These are phyloP conservation scores for Leptodirus hochenwartii DNA, from an alignment of 2,888 invertebrate genomes.

Conservation along the genomic window DNA sequence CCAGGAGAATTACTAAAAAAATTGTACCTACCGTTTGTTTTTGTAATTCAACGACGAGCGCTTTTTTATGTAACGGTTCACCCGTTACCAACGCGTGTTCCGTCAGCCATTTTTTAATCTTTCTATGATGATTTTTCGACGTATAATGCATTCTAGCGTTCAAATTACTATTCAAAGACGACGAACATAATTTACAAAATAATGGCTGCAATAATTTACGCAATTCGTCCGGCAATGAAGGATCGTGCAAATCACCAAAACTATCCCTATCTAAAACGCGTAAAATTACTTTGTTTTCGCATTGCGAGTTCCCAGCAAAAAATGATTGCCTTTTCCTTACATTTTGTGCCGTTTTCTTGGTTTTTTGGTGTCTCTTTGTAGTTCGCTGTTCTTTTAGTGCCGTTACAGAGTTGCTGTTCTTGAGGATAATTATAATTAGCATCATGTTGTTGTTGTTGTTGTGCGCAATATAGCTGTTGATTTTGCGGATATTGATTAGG, in stretches of 20 bases:
- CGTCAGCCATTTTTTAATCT: conserved; percentile 29
- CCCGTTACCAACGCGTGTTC: conserved; percentile 25
- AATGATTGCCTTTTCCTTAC: no score
- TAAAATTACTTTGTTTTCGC: no score
- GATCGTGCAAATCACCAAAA: conserved; percentile 20
- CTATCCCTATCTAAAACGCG: conserved; percentile 15
- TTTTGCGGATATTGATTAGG: no score
- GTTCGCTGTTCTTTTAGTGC: no score
- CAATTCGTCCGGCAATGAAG: conserved; percentile 27
- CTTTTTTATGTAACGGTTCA: conserved; percentile 25
- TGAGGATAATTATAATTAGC: no score
- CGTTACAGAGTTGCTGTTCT: no score
- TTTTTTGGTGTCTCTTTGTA: no score
- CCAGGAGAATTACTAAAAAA: no score
- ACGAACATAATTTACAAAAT: conserved; percentile 31
- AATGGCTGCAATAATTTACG: conserved; percentile 30
- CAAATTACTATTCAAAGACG: conserved; percentile 27
- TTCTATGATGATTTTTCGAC: conserved; percentile 34
- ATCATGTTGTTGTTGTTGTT: no score
- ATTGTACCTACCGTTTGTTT: conserved; percentile 11
- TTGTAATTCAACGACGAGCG: conserved; percentile 12
- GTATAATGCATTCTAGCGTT: conserved; percentile 34
- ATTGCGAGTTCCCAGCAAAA: no score
- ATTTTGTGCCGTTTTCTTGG: no score
- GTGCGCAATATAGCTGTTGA: no score